Conservation (phyloP, 2,797 vertebrate species). For the Corythornis leucogaster region DNA sequence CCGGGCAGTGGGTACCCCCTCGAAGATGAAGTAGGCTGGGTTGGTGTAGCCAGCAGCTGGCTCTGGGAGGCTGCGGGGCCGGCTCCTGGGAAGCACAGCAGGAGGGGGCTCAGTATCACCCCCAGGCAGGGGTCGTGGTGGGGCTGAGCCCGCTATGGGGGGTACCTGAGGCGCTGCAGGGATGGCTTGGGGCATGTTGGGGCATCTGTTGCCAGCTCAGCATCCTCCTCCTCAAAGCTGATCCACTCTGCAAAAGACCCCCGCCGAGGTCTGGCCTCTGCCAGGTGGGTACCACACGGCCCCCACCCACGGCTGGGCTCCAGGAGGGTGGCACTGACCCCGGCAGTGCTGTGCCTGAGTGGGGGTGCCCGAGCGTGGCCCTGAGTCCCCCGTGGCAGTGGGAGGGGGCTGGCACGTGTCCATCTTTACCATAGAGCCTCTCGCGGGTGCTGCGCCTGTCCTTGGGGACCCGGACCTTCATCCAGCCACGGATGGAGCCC, state of each 20-base stretch:
- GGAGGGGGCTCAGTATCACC: neutral
- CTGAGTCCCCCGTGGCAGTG: neutral
- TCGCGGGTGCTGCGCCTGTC: slow-evolving; percentile 92
- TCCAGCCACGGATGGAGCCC: slow-evolving; percentile 93
- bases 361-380: neutral
- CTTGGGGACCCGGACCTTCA: slow-evolving; percentile 92
- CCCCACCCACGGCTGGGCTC: too few species aligned
- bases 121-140: fast-evolving
- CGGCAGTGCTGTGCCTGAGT: fast-evolving
- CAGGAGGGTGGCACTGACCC: too few species aligned
- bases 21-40: slow-evolving; percentile 95
- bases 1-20: slow-evolving; percentile 86
- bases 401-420: neutral
- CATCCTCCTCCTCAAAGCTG: slow-evolving; percentile 94
- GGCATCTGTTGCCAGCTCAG: slow-evolving; percentile 82
- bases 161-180: slow-evolving; percentile 78
- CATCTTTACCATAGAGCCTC: slow-evolving; percentile 88
- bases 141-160: neutral
- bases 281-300: fast-evolving
- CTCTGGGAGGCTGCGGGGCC: slow-evolving; percentile 77
- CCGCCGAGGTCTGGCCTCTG: neutral
- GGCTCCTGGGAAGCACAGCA: slow-evolving; percentile 72
- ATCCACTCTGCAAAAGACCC: slow-evolving; percentile 89
- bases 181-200: slow-evolving; percentile 71
- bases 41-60: slow-evolving; percentile 87